Conservation (phyloP, 2,888 invertebrate genomes). For the Diplazon laetatorius region DNA sequence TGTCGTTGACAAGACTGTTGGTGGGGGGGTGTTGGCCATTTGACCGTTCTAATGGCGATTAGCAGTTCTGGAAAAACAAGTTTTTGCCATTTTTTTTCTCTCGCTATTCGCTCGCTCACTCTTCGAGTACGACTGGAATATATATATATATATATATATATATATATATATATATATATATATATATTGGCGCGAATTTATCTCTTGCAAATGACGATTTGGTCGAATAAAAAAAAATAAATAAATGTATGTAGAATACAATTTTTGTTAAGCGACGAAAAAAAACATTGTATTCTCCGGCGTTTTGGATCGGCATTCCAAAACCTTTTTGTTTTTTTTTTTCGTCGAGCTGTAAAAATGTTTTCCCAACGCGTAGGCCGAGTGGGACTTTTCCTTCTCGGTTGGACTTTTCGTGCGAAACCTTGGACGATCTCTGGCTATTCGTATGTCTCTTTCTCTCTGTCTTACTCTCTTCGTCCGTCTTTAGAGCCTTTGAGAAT, state of each 20-base stretch:
- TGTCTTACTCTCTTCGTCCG: slow-evolving; percentile 10
- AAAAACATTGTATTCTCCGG: not conserved
- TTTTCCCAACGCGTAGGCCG: not conserved
- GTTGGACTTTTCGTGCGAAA: slow-evolving; percentile 20
- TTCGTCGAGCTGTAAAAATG: no score
- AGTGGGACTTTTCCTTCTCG: not conserved
- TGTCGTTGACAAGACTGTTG: not conserved
- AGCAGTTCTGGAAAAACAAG: slow-evolving; percentile 13
- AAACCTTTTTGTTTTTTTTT: no score
- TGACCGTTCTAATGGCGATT: not conserved
- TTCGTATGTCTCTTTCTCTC: slow-evolving; percentile 17
- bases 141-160: not conserved
- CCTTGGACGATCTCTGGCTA: slow-evolving; percentile 25
- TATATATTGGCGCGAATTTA: no score
- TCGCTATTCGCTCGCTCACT: not conserved
- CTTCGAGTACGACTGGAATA: not conserved
- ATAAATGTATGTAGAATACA: no score
- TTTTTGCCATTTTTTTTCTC: not conserved
- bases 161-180: no score
- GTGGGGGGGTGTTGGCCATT: not conserved
- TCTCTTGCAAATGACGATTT: no score
- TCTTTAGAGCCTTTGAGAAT: slow-evolving; percentile 52
- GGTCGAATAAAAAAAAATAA: no score
- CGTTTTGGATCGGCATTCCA: not conserved
- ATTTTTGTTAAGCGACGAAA: no score